Conservation (phyloP, 1,140 invertebrate species). For the Phortica variegata region DNA sequence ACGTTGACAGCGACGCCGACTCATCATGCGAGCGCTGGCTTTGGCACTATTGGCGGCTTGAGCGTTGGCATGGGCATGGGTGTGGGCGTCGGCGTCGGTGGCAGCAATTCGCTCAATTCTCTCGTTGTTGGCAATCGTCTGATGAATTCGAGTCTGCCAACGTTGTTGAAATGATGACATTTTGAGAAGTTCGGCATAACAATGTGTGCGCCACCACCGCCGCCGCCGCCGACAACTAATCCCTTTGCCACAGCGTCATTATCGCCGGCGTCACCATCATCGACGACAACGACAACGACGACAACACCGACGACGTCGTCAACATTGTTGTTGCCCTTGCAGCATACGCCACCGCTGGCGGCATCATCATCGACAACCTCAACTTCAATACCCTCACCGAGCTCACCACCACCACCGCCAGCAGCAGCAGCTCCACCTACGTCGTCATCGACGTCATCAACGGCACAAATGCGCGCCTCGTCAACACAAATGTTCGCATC, state of each 20-base stretch:
- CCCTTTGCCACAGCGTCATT: slow-evolving; percentile 19
- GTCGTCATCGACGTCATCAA: too few relatives aligned
- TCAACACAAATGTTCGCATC: background rate
- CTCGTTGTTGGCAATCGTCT: slow-evolving; percentile 50
- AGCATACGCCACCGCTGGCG: too few relatives aligned
- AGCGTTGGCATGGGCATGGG: slow-evolving; percentile 39
- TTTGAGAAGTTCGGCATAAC: slow-evolving; percentile 50
- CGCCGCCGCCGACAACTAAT: slow-evolving; percentile 26
- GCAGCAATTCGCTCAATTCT: slow-evolving; percentile 43
- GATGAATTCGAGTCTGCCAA: slow-evolving; percentile 49
- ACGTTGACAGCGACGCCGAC: slow-evolving; percentile 35
- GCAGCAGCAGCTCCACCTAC: background rate
- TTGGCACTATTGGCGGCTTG: slow-evolving; percentile 30
- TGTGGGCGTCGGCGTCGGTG: slow-evolving; percentile 37
- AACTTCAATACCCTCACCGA: slow-evolving; percentile 24
- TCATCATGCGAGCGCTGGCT: slow-evolving; percentile 28
- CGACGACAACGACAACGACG: slow-evolving; percentile 6
- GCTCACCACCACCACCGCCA: slow-evolving; percentile 12
- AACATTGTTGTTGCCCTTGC: too few relatives aligned
- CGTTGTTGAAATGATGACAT: slow-evolving; percentile 56
- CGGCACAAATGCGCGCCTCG: too few relatives aligned
- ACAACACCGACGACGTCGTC: background rate
- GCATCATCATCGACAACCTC: slow-evolving; percentile 2
- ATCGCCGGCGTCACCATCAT: background rate
- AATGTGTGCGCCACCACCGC: slow-evolving; percentile 37